These are phyloP conservation scores for Limnephilus marmoratus DNA, from an alignment of 2,888 invertebrate species.

Conservation along the genomic window DNA sequence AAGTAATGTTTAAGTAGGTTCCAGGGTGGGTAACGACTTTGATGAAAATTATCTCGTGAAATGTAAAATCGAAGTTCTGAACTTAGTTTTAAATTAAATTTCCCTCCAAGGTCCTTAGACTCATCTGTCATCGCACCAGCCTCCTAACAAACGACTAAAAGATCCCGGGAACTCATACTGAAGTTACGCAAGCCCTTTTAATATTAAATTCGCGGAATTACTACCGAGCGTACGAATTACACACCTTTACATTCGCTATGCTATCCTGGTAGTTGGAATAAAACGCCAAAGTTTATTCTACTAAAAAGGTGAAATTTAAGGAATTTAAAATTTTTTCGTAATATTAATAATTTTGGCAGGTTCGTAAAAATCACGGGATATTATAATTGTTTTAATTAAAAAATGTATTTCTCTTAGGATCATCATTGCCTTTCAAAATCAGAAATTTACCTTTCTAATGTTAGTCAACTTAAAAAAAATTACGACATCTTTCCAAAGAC, in stretches of 20 bases:
- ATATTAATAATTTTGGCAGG: too few species aligned
- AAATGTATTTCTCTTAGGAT: too few species aligned
- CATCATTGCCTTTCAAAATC: too few species aligned
- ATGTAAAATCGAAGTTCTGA: neutral
- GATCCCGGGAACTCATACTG: neutral
- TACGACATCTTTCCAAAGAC: too few species aligned
- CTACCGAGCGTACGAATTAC: neutral
- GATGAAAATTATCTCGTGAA: neutral
- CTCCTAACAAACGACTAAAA: slow-evolving; percentile 2
- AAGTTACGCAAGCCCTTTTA: slow-evolving; percentile 16
- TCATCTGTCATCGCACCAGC: slow-evolving; percentile 10
- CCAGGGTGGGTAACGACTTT: neutral
- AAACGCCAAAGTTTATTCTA: neutral
- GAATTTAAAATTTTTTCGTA: too few species aligned
- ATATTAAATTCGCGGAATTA: neutral
- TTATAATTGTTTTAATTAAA: too few species aligned
- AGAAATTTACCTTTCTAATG: too few species aligned
- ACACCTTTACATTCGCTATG: neutral
- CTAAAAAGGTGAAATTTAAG: too few species aligned
- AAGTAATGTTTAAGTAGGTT: neutral
- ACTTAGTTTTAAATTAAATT: slow-evolving; percentile 2
- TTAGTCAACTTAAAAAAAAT: too few species aligned
- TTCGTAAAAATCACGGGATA: too few species aligned
- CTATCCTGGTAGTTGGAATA: neutral
- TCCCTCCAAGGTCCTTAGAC: neutral